Conservation (phyloP, 2,888 invertebrate genomes). For the Eupithecia exiguata region DNA sequence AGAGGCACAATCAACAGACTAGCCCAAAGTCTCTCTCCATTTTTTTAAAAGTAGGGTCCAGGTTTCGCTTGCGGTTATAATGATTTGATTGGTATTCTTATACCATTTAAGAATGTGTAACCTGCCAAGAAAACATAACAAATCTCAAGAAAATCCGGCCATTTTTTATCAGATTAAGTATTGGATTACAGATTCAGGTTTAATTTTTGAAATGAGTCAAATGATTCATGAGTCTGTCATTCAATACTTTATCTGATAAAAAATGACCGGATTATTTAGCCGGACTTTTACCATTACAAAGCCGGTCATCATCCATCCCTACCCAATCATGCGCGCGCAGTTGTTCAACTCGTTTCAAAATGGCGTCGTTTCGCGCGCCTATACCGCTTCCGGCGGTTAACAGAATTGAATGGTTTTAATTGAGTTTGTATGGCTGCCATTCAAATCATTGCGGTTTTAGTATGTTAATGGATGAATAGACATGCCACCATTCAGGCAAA, state of each 20-base stretch:
- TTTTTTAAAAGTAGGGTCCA: not conserved
- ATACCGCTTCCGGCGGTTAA: constrained; percentile 46
- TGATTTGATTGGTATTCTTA: not conserved
- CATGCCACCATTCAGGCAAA: not conserved
- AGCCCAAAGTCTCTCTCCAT: not conserved
- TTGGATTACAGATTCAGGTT: too few relatives aligned
- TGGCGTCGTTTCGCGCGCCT: constrained; percentile 49
- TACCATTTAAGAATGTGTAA: not conserved
- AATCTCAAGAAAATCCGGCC: not conserved
- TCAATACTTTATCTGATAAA: not conserved
- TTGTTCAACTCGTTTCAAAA: constrained; percentile 42
- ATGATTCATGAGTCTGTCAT: not conserved
- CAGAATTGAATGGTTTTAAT: constrained; percentile 35
- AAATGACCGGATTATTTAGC: not conserved
- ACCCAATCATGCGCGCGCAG: constrained; percentile 23
- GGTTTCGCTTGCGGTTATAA: not conserved
- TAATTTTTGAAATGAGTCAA: too few relatives aligned
- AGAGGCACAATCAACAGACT: not conserved
- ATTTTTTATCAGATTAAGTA: too few relatives aligned
- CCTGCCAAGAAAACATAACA: not conserved
- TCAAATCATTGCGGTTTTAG: constrained; percentile 34
- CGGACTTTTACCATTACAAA: not conserved
- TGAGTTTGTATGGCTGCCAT: constrained; percentile 26
- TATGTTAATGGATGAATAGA: constrained; percentile 15
- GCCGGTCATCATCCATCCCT: not conserved